Evolutionary conservation across 2,113 vertebrate genomes (phyloP).

Genomic region (Elgaria multicarinata): DNA sequence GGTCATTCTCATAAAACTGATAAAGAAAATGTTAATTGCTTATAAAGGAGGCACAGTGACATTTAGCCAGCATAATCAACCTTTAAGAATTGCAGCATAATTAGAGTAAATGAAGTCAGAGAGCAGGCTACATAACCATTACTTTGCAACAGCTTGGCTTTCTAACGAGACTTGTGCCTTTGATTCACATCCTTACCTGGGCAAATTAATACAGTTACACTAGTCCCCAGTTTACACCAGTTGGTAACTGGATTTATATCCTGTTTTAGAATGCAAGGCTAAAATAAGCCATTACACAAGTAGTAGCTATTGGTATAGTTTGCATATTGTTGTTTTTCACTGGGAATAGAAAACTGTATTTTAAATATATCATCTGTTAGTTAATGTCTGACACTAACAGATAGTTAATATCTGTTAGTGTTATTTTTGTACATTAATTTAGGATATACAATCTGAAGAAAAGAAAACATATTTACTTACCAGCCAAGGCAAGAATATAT

Average conservation of each 20-base stretch:
- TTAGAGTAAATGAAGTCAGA: conserved; percentile 22
- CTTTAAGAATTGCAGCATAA: conserved; percentile 19
- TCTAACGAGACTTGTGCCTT: background rate
- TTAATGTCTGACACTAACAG: too few relatives aligned
- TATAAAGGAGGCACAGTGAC: background rate
- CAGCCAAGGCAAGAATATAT: conserved; percentile 93
- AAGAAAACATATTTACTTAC: conserved; percentile 77
- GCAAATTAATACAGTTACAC: background rate
- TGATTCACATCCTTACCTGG: background rate
- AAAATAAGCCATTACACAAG: background rate
- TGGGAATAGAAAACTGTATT: background rate
- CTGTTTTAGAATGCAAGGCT: background rate
- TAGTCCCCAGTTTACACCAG: background rate
- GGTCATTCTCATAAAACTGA: conserved; percentile 15
- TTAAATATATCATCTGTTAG: background rate
- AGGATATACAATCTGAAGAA: background rate
- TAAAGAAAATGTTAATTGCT: conserved; percentile 17
- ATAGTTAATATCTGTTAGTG: too few relatives aligned
- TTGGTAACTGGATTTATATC: background rate
- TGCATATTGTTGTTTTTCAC: background rate
- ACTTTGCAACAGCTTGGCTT: background rate
- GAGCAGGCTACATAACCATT: background rate
- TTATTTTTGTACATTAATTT: background rate
- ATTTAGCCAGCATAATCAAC: background rate
- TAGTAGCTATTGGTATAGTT: background rate